Percentiles rank a stretch among this genome's conserved stretches.
Conservation (phyloP, 2,113 vertebrate species). For the Mirounga angustirostris region DNA sequence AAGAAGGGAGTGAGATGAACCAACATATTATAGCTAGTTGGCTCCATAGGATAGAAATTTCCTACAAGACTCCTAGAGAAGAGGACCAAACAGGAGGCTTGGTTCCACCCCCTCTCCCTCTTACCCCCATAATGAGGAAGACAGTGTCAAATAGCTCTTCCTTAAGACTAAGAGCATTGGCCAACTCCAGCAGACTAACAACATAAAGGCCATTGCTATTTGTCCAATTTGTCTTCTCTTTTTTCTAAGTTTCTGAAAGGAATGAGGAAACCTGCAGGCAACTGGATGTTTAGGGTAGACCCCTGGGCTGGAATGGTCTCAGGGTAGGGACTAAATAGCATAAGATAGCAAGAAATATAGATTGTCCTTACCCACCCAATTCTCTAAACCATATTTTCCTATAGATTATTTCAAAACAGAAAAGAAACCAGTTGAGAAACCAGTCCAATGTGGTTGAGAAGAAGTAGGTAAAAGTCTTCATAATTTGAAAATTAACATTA, state of each 20-base stretch:
- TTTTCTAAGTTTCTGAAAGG: neutral
- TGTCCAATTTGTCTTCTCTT: neutral
- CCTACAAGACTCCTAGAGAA: neutral
- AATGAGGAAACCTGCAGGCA: neutral
- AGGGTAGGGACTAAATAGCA: neutral
- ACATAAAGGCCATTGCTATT: neutral
- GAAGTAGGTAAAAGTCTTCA: conserved; percentile 24
- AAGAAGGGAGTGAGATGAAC: neutral
- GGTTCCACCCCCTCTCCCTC: neutral
- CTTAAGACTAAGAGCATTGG: neutral
- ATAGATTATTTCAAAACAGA: conserved; percentile 30
- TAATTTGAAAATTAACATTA: conserved; percentile 44
- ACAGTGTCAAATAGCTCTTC: neutral
- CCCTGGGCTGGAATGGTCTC: neutral
- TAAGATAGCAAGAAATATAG: neutral
- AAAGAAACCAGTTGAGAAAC: neutral
- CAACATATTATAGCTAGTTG: neutral
- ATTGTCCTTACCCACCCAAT: neutral
- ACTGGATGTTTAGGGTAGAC: neutral
- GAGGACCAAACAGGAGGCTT: neutral
- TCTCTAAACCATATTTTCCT: neutral
- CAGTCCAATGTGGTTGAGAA: neutral
- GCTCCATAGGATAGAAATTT: neutral
- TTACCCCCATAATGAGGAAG: neutral
- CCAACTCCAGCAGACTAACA: neutral